Conservation (phyloP, 2,113 vertebrate genomes). For the Channa argus region DNA sequence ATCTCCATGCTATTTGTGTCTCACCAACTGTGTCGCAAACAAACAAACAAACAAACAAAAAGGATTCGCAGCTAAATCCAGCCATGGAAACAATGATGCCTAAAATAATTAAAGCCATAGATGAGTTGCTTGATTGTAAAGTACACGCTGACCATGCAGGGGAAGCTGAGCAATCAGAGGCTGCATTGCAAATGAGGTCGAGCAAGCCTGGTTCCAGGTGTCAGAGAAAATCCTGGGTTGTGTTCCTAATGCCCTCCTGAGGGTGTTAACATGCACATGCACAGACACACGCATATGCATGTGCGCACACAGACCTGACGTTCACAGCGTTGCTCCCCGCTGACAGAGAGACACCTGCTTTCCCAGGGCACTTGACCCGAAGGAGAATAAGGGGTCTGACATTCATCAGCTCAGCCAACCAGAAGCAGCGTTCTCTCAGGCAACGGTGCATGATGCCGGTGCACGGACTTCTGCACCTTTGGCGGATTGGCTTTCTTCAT, state of each 20-base stretch:
- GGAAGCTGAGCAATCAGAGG: slow-evolving; percentile 39
- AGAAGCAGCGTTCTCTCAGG: slow-evolving; percentile 25
- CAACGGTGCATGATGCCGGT: slow-evolving; percentile 25
- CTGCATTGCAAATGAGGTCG: slow-evolving; percentile 60
- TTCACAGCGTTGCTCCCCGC: slow-evolving; percentile 13
- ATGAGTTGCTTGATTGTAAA: background rate
- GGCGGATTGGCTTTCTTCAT: slow-evolving; percentile 31
- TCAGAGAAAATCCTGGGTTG: slow-evolving; percentile 40
- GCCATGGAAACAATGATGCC: background rate
- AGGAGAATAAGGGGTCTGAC: slow-evolving; percentile 35
- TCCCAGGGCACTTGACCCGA: slow-evolving; percentile 43
- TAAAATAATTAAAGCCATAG: background rate
- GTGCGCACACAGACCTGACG: background rate
- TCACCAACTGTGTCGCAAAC: background rate
- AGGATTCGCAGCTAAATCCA: slow-evolving; percentile 5
- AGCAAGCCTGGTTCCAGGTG: slow-evolving; percentile 55
- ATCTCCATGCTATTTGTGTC: background rate
- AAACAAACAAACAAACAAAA: background rate
- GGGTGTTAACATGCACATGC: slow-evolving; percentile 6
- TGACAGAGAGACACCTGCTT: slow-evolving; percentile 65
- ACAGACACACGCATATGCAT: background rate
- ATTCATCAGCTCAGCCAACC: slow-evolving; percentile 55
- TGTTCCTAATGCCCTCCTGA: slow-evolving; percentile 31
- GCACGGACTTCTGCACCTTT: slow-evolving; percentile 23
- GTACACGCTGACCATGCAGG: background rate